Evolutionary conservation across 2,113 vertebrate species (phyloP), one percentile per base, ranked within the genome.

Genomic region (Limnothrissa miodon): DNA sequence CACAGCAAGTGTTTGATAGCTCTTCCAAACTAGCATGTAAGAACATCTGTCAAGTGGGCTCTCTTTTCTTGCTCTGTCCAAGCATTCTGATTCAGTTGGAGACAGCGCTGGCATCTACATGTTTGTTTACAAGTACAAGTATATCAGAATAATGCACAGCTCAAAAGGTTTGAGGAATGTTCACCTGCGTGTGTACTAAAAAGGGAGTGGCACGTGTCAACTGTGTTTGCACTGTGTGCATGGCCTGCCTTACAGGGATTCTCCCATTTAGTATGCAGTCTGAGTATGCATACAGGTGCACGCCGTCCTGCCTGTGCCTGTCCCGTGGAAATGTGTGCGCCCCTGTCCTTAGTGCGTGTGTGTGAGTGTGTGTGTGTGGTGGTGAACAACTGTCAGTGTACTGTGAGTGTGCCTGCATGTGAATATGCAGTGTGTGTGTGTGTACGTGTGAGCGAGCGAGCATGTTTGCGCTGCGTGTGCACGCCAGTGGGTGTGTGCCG

Each of bases 401-500:
- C n/a, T 44, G 78, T 81, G 56, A 62, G 53, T 29, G n/a, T 25
- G 39, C 79, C 53, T 25, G 70, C 7, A 29, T 51, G 44, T 33
- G 81, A 56, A 70, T 53, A n/a, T n/a, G n/a, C n/a, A n/a, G n/a
- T n/a, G n/a, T n/a, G n/a, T n/a, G n/a, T n/a, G n/a, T n/a, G n/a
- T n/a, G n/a, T n/a, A n/a, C n/a, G n/a, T n/a, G n/a, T n/a, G n/a
- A n/a, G n/a, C n/a, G n/a, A n/a, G n/a, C n/a, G n/a, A n/a, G 51
- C 39, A 53, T 86, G 81, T 29, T 79, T 81, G 80, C 23, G 21
- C 62, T 78, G 74, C 81, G 83, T 46, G 46, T 78, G 45, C 62
- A 70, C 62, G 62, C 62, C 29, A 81, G 83, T 82, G 86, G 44
- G 85, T 79, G 79, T 83, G 80, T 78, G 89, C 85, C n/a, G n/a